Evolutionary conservation across 2,888 invertebrate species (phyloP), one percentile per base, ranked within the genome.

Genomic region (Zaprionus obscuricornis): DNA sequence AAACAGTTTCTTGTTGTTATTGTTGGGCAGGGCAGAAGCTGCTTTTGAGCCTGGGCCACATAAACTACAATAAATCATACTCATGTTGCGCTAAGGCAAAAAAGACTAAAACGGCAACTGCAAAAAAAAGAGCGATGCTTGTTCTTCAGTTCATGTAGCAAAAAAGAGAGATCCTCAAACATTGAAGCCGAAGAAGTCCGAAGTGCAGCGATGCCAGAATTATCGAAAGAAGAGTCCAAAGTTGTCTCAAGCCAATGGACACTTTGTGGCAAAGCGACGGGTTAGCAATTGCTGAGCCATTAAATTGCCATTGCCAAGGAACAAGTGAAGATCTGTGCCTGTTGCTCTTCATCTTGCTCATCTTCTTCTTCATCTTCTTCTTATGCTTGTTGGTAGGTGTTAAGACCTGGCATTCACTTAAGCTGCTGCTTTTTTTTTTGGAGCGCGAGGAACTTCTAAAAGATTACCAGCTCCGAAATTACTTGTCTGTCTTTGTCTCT

Each of bases 51-150:
- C 34, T 66, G 74, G 66, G 62, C 59, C 11, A 58, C 79, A 71
- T 66, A 66, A 69, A 76, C 81, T 66, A 47, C 54, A 76, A 86
- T 86, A 86, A 86, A 86, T 86, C 86, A 86, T 87, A 76, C 85
- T 86, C 87, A 86, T 70, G 85, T 86, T 87, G 74, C 70, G 46
- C 74, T 62, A n/a, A n/a, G 52, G 59, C 72, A 70, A 63, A 76
- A 57, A 72, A 69, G 75, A 65, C 66, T 60, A 50, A 70, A 69
- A 64, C 50, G 42, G 54, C 47, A 49, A 42, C 34, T 27, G 36
- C 43, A 49, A 62, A n/a, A 18, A 17, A 37, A 24, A 37, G 42
- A n/a, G 16, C 31, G 42, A 16, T 36, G 18, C n/a, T n/a, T n/a
- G n/a, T n/a, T n/a, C n/a, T n/a, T n/a, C n/a, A n/a, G n/a, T n/a